A percentile compares a stretch with the other conserved stretches of the same genome.
Evolutionary conservation across 2,797 vertebrate species (phyloP).

Genomic region (Neosilurus mollespiculum): DNA sequence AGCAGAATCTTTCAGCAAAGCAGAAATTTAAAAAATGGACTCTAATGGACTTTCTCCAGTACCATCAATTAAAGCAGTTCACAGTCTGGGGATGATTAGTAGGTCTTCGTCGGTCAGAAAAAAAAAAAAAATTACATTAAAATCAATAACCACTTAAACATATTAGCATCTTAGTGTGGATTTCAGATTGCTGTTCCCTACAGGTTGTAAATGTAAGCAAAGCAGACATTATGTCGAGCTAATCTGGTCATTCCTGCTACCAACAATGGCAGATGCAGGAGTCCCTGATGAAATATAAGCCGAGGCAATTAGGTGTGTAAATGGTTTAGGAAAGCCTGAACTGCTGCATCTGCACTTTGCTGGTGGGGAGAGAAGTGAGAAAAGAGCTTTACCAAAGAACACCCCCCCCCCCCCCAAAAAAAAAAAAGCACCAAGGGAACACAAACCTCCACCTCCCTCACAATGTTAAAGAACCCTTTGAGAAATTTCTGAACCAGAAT

Average conservation of each 20-base stretch:
- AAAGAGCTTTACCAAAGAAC: not conserved
- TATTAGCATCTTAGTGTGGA: conserved; percentile 28
- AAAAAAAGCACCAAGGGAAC: too few species aligned
- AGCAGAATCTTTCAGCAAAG: not conserved
- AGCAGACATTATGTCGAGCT: conserved; percentile 15
- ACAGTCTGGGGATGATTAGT: conserved; percentile 40
- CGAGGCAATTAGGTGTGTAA: conserved; percentile 26
- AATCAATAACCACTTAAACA: conserved; percentile 39
- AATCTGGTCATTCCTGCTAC: not conserved
- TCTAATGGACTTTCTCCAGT: not conserved
- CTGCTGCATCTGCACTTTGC: not conserved
- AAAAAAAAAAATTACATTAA: conserved; percentile 16
- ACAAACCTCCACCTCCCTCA: too few species aligned
- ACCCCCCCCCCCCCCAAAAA: too few species aligned
- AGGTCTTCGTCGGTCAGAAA: not conserved
- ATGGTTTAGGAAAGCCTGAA: conserved; percentile 31
- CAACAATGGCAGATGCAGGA: not conserved
- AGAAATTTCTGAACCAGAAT: too few species aligned
- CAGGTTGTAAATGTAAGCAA: not conserved
- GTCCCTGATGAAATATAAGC: not conserved
- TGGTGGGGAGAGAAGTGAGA: not conserved
- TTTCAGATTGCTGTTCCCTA: conserved; percentile 14
- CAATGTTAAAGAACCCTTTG: too few species aligned
- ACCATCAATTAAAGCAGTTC: conserved; percentile 22
- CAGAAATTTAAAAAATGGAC: not conserved